Percentiles rank a stretch among this genome's conserved stretches.
Evolutionary conservation across 1,140 invertebrate species (phyloP).

Genomic region (Homarus americanus): DNA sequence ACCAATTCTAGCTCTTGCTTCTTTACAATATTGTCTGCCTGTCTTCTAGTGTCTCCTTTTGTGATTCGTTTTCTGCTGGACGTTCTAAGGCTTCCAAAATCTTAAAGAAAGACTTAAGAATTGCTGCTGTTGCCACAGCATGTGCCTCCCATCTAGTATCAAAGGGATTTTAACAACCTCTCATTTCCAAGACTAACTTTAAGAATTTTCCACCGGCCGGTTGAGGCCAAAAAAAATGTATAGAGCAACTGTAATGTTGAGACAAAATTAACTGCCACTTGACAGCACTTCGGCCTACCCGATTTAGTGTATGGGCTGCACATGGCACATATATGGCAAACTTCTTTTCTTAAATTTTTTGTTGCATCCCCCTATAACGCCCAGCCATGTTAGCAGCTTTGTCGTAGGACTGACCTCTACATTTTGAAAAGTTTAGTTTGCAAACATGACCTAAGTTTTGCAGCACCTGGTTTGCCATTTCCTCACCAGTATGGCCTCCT

Average conservation of each 20-base stretch:
- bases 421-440: conserved; percentile 27
- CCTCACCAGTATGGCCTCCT: no score
- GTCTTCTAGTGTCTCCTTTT: conserved; percentile 8
- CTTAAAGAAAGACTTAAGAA: neutral
- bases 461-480: no score
- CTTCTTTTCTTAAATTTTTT: conserved; percentile 5
- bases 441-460: no score
- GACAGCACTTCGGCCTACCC: conserved; percentile 4
- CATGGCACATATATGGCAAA: no score
- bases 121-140: conserved; percentile 43
- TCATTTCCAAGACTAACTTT: no score
- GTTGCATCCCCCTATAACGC: conserved; percentile 8
- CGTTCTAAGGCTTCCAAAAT: conserved; percentile 9
- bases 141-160: conserved; percentile 33
- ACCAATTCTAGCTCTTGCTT: conserved; percentile 73
- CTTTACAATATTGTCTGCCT: conserved; percentile 43
- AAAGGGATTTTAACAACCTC: conserved; percentile 10
- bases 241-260: neutral
- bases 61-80: neutral
- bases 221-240: no score
- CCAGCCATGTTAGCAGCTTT: neutral
- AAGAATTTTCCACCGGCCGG: no score
- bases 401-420: conserved; percentile 15
- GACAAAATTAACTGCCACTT: no score
- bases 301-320: conserved; percentile 27